These are phyloP conservation scores for Noctuana brunneofusca DNA, from an alignment of 2,888 invertebrate species.

Conservation along the genomic window DNA sequence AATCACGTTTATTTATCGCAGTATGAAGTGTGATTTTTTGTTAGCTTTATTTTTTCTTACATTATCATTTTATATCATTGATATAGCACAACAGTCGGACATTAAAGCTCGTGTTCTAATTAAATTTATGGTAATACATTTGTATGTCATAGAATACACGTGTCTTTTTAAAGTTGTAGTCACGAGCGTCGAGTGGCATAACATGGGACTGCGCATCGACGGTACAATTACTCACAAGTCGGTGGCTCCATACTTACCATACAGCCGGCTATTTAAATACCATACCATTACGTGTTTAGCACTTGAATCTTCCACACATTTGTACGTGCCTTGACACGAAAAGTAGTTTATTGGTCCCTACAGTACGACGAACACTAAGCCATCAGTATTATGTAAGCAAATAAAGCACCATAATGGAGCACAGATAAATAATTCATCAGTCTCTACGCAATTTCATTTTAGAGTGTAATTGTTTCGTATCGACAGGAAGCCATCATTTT, in stretches of 20 bases:
- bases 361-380: constrained; percentile 46
- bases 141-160: constrained; percentile 15
- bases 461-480: constrained; percentile 37
- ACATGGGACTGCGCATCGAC: constrained; percentile 45
- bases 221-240: constrained; percentile 50
- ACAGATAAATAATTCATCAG: constrained; percentile 71
- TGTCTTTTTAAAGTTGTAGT: constrained; percentile 1
- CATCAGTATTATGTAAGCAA: constrained; percentile 71
- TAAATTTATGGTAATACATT: constrained; percentile 7
- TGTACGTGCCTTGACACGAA: constrained; percentile 70
- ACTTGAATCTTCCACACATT: constrained; percentile 54
- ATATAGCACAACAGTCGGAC: background rate
- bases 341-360: constrained; percentile 69
- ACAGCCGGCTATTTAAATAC: constrained; percentile 54
- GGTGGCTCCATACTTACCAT: constrained; percentile 41
- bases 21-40: too few species aligned
- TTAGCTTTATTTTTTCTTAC: background rate
- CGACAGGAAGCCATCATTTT: constrained; percentile 19
- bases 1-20: too few species aligned
- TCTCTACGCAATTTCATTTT: constrained; percentile 60
- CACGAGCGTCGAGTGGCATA: constrained; percentile 30
- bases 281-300: constrained; percentile 64
- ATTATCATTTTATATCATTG: background rate
- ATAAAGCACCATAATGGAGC: constrained; percentile 59
- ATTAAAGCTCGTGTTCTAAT: background rate